These are phyloP conservation scores for Phymanthus crucifer DNA, from an alignment of 92 coral and sea anemone genomes.

Conservation along the genomic window DNA sequence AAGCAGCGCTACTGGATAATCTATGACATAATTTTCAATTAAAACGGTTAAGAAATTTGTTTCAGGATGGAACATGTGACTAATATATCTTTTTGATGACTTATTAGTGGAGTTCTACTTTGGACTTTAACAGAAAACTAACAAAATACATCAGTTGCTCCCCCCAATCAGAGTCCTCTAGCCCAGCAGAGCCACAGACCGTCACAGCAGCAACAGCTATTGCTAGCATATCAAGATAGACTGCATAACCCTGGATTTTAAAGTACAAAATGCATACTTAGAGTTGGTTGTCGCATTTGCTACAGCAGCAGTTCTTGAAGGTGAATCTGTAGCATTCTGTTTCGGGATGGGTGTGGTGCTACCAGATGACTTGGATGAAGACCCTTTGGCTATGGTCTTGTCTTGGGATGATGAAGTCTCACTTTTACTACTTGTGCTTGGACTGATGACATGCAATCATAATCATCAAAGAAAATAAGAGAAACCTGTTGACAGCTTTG, in stretches of 20 bases:
- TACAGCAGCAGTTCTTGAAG: conserved; percentile 47
- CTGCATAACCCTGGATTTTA: background rate
- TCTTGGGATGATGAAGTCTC: conserved; percentile 63
- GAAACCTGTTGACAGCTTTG: background rate
- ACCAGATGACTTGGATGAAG: conserved; percentile 64
- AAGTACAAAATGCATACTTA: conserved; percentile 58
- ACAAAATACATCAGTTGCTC: too few relatives aligned
- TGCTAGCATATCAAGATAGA: too few relatives aligned
- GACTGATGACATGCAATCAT: conserved; percentile 33
- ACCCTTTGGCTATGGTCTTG: conserved; percentile 46
- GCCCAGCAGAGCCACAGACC: too few relatives aligned
- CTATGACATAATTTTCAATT: conserved; percentile 7
- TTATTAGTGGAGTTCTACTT: too few relatives aligned
- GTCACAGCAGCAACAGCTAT: too few relatives aligned
- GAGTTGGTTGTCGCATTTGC: conserved; percentile 29
- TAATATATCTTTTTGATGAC: too few relatives aligned
- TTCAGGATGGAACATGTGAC: too few relatives aligned
- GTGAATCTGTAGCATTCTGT: conserved; percentile 60
- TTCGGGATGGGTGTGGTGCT: conserved; percentile 85
- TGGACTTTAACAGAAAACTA: too few relatives aligned
- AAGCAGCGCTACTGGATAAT: conserved; percentile 18
- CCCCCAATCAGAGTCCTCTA: too few relatives aligned
- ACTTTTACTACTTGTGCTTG: conserved; percentile 50
- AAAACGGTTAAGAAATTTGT: too few relatives aligned
- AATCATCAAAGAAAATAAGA: background rate